A percentile compares a stretch with the other conserved stretches of the same genome.
phyloP scores from a whole-genome alignment of 2,113 vertebrate genomes.

The Nematolebias whitei region DNA sequence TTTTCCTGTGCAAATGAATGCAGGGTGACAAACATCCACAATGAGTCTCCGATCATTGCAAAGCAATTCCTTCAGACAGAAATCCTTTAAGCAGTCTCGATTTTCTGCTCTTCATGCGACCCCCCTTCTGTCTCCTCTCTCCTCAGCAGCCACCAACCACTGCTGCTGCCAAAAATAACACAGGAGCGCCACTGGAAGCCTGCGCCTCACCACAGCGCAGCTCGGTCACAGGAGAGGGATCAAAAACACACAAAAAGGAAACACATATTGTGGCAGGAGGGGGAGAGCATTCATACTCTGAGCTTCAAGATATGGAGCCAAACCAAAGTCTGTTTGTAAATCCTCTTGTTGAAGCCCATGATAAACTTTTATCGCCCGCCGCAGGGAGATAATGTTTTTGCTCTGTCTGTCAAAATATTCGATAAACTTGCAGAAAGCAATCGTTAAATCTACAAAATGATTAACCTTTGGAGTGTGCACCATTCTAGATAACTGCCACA shows the following conservation, averaged over 20 bases:
- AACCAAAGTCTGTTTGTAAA: slow-evolving; percentile 65
- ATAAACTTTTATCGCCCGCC: no score
- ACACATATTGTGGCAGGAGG: slow-evolving; percentile 79
- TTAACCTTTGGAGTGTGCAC: no score
- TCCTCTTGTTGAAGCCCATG: neutral
- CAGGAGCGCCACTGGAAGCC: slow-evolving; percentile 84
- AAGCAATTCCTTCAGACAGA: slow-evolving; percentile 82
- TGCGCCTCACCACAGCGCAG: slow-evolving; percentile 78
- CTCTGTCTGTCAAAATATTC: no score
- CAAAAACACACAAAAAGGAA: slow-evolving; percentile 88
- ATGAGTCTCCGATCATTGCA: slow-evolving; percentile 78
- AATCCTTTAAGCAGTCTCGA: slow-evolving; percentile 82
- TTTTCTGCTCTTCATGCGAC: slow-evolving; percentile 73
- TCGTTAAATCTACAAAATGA: no score
- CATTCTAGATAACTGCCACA: no score
- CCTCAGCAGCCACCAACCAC: slow-evolving; percentile 84
- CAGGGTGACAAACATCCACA: slow-evolving; percentile 23
- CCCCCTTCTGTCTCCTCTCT: slow-evolving; percentile 76
- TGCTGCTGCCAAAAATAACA: slow-evolving; percentile 85
- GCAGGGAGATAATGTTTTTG: no score
- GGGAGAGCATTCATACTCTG: slow-evolving; percentile 71
- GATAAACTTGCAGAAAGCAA: no score
- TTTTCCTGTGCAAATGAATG: slow-evolving; percentile 12
- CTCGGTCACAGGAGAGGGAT: slow-evolving; percentile 80
- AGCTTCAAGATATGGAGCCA: slow-evolving; percentile 74